Evolutionary conservation across 2,797 vertebrate genomes (phyloP).

Genomic region (Scleropages formosus): DNA sequence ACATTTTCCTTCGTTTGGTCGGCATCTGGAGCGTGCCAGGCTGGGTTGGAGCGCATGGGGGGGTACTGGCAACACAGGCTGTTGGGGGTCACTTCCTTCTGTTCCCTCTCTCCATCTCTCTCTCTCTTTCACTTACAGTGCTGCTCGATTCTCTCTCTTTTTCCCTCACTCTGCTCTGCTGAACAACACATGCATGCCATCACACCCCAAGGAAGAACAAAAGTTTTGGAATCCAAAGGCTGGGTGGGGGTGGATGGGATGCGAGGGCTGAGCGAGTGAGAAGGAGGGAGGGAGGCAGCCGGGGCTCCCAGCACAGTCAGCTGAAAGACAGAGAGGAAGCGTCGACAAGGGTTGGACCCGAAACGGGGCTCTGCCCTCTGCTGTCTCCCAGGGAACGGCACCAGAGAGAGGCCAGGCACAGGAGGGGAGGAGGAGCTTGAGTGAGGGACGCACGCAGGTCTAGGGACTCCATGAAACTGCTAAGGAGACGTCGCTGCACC

Average conservation of each 20-base stretch:
- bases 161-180: constrained; percentile 30
- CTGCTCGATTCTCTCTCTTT: background rate
- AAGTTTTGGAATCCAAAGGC: constrained; percentile 42
- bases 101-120: constrained; percentile 33
- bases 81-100: constrained; percentile 59
- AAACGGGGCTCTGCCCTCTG: constrained; percentile 13
- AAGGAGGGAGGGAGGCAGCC: constrained; percentile 15
- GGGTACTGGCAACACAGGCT: constrained; percentile 36
- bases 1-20: constrained; percentile 31
- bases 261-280: constrained; percentile 39
- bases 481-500: too few species aligned
- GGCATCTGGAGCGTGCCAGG: constrained; percentile 46
- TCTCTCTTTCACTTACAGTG: constrained; percentile 3
- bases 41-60: too few species aligned
- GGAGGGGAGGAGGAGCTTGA: background rate
- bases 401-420: background rate
- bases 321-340: constrained; percentile 59
- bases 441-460: background rate
- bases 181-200: constrained; percentile 52
- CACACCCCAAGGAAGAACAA: constrained; percentile 35
- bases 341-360: constrained; percentile 31
- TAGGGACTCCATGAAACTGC: background rate
- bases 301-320: constrained; percentile 61
- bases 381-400: background rate
- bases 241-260: constrained; percentile 27